These are phyloP conservation scores for Saiga tatarica DNA, from an alignment of 2,113 vertebrate genomes.

Conservation along the genomic window DNA sequence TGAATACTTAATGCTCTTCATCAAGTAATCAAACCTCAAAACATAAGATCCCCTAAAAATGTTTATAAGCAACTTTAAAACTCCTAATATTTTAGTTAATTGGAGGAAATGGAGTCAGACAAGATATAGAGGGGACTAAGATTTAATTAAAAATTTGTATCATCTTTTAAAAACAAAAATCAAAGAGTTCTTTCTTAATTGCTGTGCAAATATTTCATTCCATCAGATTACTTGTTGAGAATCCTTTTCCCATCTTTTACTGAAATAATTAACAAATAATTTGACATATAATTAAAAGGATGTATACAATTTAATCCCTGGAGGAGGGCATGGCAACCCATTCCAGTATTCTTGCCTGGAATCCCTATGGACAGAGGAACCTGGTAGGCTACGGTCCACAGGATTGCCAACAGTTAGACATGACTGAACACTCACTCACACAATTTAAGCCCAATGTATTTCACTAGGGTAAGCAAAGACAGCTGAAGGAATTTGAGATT, in stretches of 20 bases:
- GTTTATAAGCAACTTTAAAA: not conserved
- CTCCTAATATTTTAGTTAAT: not conserved
- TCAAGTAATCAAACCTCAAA: not conserved
- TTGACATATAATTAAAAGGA: not conserved
- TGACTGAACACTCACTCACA: not conserved
- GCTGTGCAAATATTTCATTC: not conserved
- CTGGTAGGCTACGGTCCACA: not conserved
- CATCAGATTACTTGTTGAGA: not conserved
- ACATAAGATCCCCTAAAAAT: not conserved
- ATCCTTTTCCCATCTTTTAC: not conserved
- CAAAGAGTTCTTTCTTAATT: not conserved
- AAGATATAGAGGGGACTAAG: not conserved
- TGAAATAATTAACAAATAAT: not conserved
- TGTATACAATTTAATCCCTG: not conserved
- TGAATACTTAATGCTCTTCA: not conserved
- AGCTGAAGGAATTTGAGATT: not conserved
- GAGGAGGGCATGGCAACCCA: not conserved
- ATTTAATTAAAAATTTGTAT: not conserved
- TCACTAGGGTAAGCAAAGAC: not conserved
- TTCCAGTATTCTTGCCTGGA: not conserved
- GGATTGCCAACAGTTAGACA: not conserved
- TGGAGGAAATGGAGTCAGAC: not conserved
- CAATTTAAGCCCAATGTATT: not conserved
- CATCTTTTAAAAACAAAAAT: conserved; percentile 21
- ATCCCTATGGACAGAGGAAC: not conserved